These are phyloP conservation scores for Calonectris borealis DNA, from an alignment of 2,113 vertebrate genomes.

Conservation along the genomic window DNA sequence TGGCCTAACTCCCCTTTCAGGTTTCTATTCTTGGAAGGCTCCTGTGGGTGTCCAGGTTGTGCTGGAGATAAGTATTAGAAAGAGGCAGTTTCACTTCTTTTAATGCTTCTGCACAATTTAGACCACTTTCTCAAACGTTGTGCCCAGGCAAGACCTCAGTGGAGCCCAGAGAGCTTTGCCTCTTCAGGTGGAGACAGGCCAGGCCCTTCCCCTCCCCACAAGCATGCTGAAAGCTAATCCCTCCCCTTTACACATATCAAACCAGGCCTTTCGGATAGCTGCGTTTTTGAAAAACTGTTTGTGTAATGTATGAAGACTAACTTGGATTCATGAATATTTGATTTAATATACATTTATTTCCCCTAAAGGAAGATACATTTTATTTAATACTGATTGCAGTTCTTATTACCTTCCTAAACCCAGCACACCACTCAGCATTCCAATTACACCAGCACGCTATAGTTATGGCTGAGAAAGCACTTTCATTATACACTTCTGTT, in stretches of 20 bases:
- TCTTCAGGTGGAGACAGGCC: not conserved
- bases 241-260: not conserved
- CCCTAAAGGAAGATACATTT: conserved; percentile 71
- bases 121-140: not conserved
- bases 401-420: conserved; percentile 71
- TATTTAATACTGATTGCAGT: conserved; percentile 74
- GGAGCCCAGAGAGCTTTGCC: not conserved
- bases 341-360: conserved; percentile 70
- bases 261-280: not conserved
- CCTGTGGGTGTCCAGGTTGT: not conserved
- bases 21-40: not conserved
- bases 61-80: not conserved
- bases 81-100: not conserved
- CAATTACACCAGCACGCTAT: conserved; percentile 53
- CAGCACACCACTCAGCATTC: conserved; percentile 62
- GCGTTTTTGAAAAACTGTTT: conserved; percentile 46
- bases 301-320: conserved; percentile 57
- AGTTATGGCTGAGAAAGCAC: conserved; percentile 70
- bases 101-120: not conserved
- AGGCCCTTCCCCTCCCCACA: not conserved
- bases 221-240: not conserved
- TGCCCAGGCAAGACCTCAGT: not conserved
- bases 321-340: conserved; percentile 65
- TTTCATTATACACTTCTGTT: conserved; percentile 65
- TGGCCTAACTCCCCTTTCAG: not conserved